A percentile compares a stretch with the other conserved stretches of the same genome.
Conservation (phyloP, 2,113 vertebrate species). For the Tylochromis polylepis region DNA sequence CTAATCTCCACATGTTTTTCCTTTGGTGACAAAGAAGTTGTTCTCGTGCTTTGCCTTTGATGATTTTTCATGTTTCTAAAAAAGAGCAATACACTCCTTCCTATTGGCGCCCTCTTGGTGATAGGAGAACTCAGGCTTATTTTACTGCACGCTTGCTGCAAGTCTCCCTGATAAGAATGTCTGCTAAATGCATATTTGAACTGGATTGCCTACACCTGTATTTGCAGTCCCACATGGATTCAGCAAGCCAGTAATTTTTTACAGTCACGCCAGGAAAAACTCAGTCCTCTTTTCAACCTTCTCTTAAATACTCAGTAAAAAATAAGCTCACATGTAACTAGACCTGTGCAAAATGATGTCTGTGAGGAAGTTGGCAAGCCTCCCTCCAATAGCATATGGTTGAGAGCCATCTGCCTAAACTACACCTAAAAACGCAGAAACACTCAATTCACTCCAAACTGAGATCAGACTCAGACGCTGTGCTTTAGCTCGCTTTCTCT, state of each 20-base stretch:
- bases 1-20: neutral
- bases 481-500: neutral
- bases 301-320: slow-evolving; percentile 14
- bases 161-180: neutral
- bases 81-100: neutral
- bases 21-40: neutral
- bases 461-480: neutral
- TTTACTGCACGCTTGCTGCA: neutral
- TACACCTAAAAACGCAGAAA: slow-evolving; percentile 24
- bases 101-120: neutral
- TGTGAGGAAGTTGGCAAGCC: slow-evolving; percentile 29
- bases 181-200: slow-evolving; percentile 10
- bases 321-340: slow-evolving; percentile 34
- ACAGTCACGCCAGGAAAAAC: neutral
- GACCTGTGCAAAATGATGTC: slow-evolving; percentile 25
- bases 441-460: slow-evolving; percentile 12
- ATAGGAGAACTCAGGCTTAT: neutral
- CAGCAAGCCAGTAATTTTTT: neutral
- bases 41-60: neutral
- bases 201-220: slow-evolving; percentile 24
- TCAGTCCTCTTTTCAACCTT: neutral
- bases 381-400: slow-evolving; percentile 41
- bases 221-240: neutral
- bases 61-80: neutral
- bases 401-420: slow-evolving; percentile 42